Evolutionary conservation across 2,888 invertebrate genomes (phyloP).

Genomic region (Phytoseiulus persimilis): DNA sequence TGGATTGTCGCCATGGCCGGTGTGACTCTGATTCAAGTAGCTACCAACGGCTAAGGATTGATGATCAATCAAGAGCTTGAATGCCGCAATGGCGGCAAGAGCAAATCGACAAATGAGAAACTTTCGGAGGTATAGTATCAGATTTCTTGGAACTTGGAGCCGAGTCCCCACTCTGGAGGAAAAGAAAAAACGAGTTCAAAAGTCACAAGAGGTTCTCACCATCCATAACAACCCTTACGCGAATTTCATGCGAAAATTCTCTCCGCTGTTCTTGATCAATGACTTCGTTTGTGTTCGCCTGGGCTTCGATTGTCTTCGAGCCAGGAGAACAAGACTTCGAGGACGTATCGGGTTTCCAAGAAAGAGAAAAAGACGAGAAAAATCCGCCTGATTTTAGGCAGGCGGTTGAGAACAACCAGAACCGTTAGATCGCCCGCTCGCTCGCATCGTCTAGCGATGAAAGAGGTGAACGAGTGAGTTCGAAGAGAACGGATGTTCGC

Average conservation of each 20-base stretch:
- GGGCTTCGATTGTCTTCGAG: neutral
- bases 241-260: neutral
- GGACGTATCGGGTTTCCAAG: neutral
- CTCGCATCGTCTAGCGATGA: neutral
- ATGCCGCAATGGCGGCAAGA: neutral
- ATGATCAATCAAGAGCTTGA: neutral
- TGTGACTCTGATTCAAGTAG: neutral
- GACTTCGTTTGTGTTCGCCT: neutral
- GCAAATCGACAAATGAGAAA: neutral
- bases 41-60: neutral
- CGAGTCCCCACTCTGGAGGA: neutral
- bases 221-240: neutral
- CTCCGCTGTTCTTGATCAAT: neutral
- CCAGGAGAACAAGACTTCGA: neutral
- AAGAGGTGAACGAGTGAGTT: neutral
- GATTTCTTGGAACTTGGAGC: neutral
- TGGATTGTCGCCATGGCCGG: neutral
- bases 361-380: neutral
- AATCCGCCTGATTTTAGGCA: neutral
- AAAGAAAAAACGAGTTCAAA: neutral
- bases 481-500: neutral
- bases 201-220: neutral
- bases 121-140: neutral
- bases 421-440: neutral
- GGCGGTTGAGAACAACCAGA: neutral